Percentiles rank a stretch among this genome's conserved stretches.
Conservation (phyloP, 2,113 vertebrate species). For the Steatornis caripensis region DNA sequence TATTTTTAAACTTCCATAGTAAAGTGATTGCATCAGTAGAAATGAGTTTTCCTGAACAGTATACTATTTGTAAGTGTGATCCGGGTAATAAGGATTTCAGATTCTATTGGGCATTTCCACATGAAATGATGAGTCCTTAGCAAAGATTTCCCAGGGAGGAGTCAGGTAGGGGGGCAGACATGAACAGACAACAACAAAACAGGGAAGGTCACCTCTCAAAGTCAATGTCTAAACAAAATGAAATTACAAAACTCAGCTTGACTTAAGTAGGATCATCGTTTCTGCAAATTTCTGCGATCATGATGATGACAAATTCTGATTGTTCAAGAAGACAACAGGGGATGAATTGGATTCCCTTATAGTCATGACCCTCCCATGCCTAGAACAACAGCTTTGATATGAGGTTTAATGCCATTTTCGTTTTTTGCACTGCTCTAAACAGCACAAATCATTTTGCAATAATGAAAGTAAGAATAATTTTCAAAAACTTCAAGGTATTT, state of each 20-base stretch:
- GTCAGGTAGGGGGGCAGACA: neutral
- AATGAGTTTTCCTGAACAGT: neutral
- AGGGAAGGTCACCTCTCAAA: neutral
- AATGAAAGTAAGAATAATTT: neutral
- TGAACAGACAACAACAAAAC: neutral
- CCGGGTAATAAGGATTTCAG: neutral
- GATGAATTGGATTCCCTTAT: neutral
- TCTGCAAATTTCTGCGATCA: neutral
- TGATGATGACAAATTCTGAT: neutral
- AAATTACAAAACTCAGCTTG: neutral
- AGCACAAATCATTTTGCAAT: neutral
- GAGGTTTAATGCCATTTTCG: neutral
- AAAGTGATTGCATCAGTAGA: constrained; percentile 12
- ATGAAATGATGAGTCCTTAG: neutral
- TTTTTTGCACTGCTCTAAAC: neutral
- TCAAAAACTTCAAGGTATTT: neutral
- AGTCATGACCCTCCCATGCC: neutral
- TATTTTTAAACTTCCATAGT: constrained; percentile 21
- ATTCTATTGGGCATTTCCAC: neutral
- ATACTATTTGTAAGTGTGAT: neutral
- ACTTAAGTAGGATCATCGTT: neutral
- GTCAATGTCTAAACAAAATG: neutral
- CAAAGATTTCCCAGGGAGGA: neutral
- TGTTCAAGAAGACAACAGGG: neutral
- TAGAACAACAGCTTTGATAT: neutral